These are phyloP conservation scores for Bellardia pandia DNA, from an alignment of 2,888 invertebrate species.

Conservation along the genomic window DNA sequence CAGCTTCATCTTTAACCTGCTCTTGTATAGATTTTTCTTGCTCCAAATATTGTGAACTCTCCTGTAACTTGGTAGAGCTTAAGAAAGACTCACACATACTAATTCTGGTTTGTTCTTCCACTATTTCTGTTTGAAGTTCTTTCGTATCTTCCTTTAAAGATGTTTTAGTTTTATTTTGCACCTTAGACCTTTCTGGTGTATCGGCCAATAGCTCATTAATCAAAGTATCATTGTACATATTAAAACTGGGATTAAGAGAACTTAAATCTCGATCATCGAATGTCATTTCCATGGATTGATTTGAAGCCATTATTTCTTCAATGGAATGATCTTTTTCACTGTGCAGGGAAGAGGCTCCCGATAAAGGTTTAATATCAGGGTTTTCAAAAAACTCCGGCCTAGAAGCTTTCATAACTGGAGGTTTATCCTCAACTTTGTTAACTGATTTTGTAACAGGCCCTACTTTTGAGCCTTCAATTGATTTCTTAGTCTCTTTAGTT, in stretches of 20 bases:
- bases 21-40: not conserved
- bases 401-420: conserved; percentile 37
- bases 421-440: conserved; percentile 19
- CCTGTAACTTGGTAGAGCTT: not conserved
- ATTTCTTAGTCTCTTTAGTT: not conserved
- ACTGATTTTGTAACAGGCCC: not conserved
- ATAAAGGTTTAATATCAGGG: conserved; percentile 66
- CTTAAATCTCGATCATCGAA: conserved; percentile 78
- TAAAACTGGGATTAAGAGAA: conserved; percentile 75
- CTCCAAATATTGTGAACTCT: not conserved
- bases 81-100: not conserved
- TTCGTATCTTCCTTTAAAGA: not conserved
- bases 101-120: not conserved
- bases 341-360: conserved; percentile 68
- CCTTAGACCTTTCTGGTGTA: conserved; percentile 59
- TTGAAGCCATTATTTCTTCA: conserved; percentile 81
- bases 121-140: not conserved
- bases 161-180: not conserved
- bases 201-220: conserved; percentile 75
- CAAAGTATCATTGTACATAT: conserved; percentile 76
- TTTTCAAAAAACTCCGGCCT: conserved; percentile 69
- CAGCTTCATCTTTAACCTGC: not conserved
- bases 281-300: conserved; percentile 81
- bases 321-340: conserved; percentile 82
- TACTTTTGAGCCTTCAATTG: not conserved